Base-by-base conservation (phyloP, 2,113 vertebrate genomes). In the Corythoichthys intestinalis region DNA sequence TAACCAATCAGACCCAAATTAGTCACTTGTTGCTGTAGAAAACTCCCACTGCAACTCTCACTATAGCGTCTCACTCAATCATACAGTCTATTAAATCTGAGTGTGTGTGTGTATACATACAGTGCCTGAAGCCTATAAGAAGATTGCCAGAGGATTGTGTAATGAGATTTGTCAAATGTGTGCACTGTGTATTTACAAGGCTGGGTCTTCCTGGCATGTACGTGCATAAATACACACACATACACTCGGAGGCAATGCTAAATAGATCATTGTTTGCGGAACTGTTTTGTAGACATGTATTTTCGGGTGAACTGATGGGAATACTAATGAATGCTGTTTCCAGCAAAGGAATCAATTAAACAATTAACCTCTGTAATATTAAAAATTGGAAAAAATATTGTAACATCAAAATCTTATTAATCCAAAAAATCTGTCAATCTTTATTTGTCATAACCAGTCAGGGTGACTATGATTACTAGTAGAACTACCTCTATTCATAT, bases 101-200 rank as follows among this genome's bases (percentile, higher is more conserved):
- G 38, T 63, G 69, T 56, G 28, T 47, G 37, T 67, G 56, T 34
- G 46, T 47, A 53, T 69, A 67, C 65, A 47, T 67, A 10, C 17
- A 4, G 13, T 38, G 57, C 28, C 53, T 13, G 12, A 15, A 57
- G 50, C 28, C 2, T 52, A 62, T 72, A 5, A 44, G 69, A 61
- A 44, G 41, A 44, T 44, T 44, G 41, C 41, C 12, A 58, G 60
- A 72, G 54, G 64, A 70, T 41, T 38, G 44, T 62, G 61, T 74
- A 70, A 80, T 76, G 75, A 71, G 64, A 73, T 80, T 78, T 76
- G 64, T 62, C 72, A 68, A 80, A 63, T 82, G 65, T 67, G 49
- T 70, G 67, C 52, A 41, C 20, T n/a, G 49, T 47, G 38, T 67
- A 34, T 44, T 44, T 44, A 44, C 17, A 54, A 73, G 56, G 41